Percentiles rank a stretch among this genome's conserved stretches.
These are phyloP conservation scores for Acronicta aceris DNA, from an alignment of 2,888 invertebrate species.

Conservation along the genomic window DNA sequence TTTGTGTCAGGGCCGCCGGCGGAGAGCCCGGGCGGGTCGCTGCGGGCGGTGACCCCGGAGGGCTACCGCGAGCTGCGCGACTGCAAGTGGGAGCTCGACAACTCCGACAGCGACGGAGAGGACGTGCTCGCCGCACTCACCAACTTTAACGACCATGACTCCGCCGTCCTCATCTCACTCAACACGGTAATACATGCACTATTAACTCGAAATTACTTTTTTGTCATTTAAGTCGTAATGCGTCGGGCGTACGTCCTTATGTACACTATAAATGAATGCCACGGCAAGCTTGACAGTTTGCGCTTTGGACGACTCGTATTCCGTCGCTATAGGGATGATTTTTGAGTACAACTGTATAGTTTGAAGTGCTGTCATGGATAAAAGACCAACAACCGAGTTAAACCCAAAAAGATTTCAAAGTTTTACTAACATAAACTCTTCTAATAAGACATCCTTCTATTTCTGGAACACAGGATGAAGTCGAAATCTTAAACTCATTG, in stretches of 20 bases:
- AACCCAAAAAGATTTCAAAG: no score
- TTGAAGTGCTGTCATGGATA: no score
- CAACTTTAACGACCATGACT: slow-evolving; percentile 71
- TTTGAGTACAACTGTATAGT: no score
- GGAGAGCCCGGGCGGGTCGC: slow-evolving; percentile 70
- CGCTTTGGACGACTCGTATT: no score
- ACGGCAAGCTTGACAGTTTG: no score
- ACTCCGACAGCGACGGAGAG: slow-evolving; percentile 84
- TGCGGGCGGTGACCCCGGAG: slow-evolving; percentile 72
- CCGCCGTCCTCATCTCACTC: slow-evolving; percentile 71
- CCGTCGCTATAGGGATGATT: no score
- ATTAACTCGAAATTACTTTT: background rate
- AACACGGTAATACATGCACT: slow-evolving; percentile 67
- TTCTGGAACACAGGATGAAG: slow-evolving; percentile 87
- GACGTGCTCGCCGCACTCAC: slow-evolving; percentile 77
- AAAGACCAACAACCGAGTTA: no score
- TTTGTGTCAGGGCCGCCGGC: slow-evolving; percentile 17
- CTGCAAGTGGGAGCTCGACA: slow-evolving; percentile 73
- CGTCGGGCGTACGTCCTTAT: no score
- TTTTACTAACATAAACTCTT: no score
- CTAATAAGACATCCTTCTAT: background rate
- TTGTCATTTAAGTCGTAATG: no score
- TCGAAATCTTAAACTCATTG: slow-evolving; percentile 91
- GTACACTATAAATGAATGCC: no score
- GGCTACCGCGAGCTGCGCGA: slow-evolving; percentile 79